Conservation (phyloP, 2,113 vertebrate genomes). For the chimpanzee (Pan troglodytes) region DNA sequence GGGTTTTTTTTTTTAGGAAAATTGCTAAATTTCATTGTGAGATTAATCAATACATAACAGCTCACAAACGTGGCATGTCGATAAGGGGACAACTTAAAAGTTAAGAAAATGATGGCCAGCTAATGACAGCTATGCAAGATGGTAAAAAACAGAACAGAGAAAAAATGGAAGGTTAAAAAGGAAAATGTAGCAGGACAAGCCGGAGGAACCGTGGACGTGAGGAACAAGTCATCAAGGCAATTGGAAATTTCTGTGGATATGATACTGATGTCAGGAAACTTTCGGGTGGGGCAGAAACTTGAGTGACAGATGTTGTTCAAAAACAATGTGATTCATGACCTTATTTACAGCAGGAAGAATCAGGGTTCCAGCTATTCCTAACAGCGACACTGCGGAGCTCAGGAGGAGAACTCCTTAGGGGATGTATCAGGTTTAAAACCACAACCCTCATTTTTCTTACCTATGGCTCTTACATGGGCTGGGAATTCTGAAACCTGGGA, state of each 20-base stretch:
- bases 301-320: neutral
- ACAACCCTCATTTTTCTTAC: neutral
- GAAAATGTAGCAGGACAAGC: neutral
- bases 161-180: neutral
- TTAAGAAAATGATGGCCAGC: neutral
- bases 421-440: neutral
- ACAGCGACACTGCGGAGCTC: no score
- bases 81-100: neutral
- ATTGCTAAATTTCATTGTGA: neutral
- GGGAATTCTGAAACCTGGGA: neutral
- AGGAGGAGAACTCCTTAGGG: neutral
- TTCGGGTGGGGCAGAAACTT: slow-evolving; percentile 23
- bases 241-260: neutral
- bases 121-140: neutral
- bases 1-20: neutral
- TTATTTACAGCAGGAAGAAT: neutral
- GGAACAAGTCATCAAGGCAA: neutral
- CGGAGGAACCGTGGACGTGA: neutral
- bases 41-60: neutral
- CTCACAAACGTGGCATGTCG: neutral
- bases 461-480: neutral
- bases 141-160: neutral
- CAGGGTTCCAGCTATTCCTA: neutral
- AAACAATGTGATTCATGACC: neutral
- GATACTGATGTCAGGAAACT: neutral